Base-by-base conservation (phyloP, 2,113 vertebrate genomes). In the Zeus faber region DNA sequence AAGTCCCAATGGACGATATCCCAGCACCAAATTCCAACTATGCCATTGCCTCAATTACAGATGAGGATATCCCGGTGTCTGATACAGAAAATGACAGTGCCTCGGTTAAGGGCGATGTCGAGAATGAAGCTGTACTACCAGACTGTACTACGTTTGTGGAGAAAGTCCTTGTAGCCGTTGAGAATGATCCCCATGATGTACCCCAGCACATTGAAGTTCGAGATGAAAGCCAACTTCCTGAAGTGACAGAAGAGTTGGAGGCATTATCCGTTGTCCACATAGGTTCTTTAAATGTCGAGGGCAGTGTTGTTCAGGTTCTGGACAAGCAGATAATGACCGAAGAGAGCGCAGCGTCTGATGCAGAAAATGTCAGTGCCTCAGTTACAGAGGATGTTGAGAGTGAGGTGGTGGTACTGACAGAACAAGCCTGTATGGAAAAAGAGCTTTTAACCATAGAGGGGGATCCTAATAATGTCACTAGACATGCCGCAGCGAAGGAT, bases 21-120 rank as follows among this genome's bases (percentile, higher is more conserved):
- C 8, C 18, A 41, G 8, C 3, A 46, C 33, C n/a, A 14, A 49
- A 61, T 59, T 48, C 20, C 21, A 37, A 13, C 33, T 14, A 4
- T 37, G 13, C 13, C 2, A 33, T 33, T 14, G 4, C 33, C 33
- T 37, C 33, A 6, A 20, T 65, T 17, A 24, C 60, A 21, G 25
- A 27, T 25, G 63, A 77, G 55, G 40, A 63, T 35, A 65, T 6
- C 8, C 17, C 46, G 45, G 31, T 4, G 21, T 20, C 37, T 33
- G 46, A 64, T 49, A 26, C n/a, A 41, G 60, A 70, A 37, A 20
- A 8, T 22, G 41, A 22, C 4, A 10, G 51, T 5, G 44, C 56
- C 23, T 37, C 53, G 54, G 37, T 47, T 16, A 49, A 8, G 23
- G 10, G 14, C 24, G 26, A 16, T 8, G 14, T 9, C 6, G 23